Evolutionary conservation across 2,113 vertebrate species (phyloP).

Genomic region (Protomyctophum bolini): DNA sequence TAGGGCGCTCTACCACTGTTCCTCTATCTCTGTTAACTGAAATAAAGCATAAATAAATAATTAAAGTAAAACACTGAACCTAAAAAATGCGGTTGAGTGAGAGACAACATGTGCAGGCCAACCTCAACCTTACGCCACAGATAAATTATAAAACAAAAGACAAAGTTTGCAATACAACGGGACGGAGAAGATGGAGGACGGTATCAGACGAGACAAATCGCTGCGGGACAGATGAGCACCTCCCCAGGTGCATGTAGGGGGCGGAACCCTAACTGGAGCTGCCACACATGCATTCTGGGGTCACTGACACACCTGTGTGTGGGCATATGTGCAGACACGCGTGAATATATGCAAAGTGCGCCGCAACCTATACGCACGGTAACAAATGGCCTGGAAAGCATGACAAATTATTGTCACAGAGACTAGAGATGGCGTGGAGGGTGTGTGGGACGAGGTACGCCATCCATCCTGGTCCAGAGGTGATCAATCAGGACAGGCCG

Average conservation of each 20-base stretch:
- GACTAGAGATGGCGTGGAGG: conserved; percentile 60
- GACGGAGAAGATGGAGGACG: neutral
- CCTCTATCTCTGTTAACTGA: too few relatives aligned
- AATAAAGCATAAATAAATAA: too few relatives aligned
- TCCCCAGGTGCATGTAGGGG: conserved; percentile 24
- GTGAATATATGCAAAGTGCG: conserved; percentile 33
- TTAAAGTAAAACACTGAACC: too few relatives aligned
- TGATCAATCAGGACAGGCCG: conserved; percentile 66
- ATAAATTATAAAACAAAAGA: neutral
- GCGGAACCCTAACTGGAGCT: conserved; percentile 26
- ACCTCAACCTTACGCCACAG: neutral
- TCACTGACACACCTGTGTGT: conserved; percentile 47
- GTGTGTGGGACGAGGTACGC: conserved; percentile 21
- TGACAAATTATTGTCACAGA: conserved; percentile 60
- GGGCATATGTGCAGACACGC: conserved; percentile 40
- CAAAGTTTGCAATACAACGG: conserved; percentile 8
- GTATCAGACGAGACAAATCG: conserved; percentile 44
- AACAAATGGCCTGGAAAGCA: conserved; percentile 56
- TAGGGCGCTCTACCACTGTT: too few relatives aligned
- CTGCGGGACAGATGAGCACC: conserved; percentile 7
- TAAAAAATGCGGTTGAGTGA: too few relatives aligned
- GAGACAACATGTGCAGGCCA: too few relatives aligned
- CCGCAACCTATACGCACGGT: neutral
- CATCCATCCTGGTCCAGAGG: conserved; percentile 63
- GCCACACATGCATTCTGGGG: neutral